These are phyloP conservation scores for Lithosia quadra DNA, from an alignment of 2,888 invertebrate species.

Conservation along the genomic window DNA sequence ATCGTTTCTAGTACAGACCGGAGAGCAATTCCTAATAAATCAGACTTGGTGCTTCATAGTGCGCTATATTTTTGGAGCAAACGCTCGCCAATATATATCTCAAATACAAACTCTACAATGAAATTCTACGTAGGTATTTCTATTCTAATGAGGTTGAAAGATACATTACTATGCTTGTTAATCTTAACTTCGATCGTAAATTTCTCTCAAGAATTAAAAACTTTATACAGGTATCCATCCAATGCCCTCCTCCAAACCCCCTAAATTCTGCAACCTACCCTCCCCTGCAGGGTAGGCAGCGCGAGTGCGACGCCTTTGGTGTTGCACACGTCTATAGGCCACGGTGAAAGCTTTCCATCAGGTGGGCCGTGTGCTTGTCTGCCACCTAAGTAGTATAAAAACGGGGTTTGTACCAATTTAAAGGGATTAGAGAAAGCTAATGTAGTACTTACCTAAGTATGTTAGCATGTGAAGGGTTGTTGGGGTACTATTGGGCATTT, in stretches of 20 bases:
- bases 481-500: neutral
- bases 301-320: too few species aligned
- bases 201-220: conserved; percentile 9
- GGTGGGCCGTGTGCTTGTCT: too few species aligned
- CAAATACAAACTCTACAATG: conserved; percentile 52
- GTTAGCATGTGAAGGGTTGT: neutral
- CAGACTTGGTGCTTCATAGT: conserved; percentile 46
- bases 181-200: conserved; percentile 18
- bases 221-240: neutral
- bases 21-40: conserved; percentile 43
- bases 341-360: too few species aligned
- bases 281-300: too few species aligned
- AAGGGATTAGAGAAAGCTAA: neutral
- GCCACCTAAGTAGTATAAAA: too few species aligned
- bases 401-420: neutral
- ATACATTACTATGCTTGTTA: conserved; percentile 29
- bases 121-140: conserved; percentile 49
- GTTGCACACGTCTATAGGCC: too few species aligned
- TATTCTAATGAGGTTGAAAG: conserved; percentile 46
- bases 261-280: too few species aligned
- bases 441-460: neutral
- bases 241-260: too few species aligned
- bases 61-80: conserved; percentile 50
- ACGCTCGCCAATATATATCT: conserved; percentile 47
- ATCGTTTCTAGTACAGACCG: neutral